Conservation (phyloP, 2,113 vertebrate genomes). For the Porphyrio hochstetteri region DNA sequence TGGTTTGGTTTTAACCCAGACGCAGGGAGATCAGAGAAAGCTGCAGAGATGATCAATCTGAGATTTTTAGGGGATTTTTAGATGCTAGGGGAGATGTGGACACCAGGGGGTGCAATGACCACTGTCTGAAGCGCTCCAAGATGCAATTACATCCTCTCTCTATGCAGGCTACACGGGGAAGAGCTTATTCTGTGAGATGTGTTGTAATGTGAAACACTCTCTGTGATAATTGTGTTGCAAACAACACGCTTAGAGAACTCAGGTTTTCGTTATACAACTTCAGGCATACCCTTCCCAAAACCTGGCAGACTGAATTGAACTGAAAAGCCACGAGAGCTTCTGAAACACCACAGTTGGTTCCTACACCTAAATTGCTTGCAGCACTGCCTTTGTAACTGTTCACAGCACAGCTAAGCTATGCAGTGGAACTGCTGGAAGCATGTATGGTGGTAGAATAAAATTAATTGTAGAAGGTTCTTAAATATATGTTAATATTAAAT, state of each 20-base stretch:
- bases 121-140: neutral
- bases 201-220: neutral
- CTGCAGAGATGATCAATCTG: fast-evolving
- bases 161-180: neutral
- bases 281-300: neutral
- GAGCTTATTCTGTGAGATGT: neutral
- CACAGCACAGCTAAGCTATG: neutral
- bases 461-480: neutral
- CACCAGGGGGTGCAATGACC: constrained; percentile 29
- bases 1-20: neutral
- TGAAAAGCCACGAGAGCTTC: neutral
- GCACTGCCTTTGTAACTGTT: neutral
- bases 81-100: neutral
- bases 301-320: neutral
- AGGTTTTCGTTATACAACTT: neutral
- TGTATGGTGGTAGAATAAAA: neutral
- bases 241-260: neutral
- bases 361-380: neutral
- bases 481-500: neutral
- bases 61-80: neutral
- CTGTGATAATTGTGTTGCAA: neutral
- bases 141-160: neutral
- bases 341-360: neutral
- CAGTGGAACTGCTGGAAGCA: neutral
- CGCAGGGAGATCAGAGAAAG: too few species aligned